A percentile compares a stretch with the other conserved stretches of the same genome.
phyloP scores from a whole-genome alignment of 1,140 invertebrate species.

The Eriosoma lanigerum region DNA sequence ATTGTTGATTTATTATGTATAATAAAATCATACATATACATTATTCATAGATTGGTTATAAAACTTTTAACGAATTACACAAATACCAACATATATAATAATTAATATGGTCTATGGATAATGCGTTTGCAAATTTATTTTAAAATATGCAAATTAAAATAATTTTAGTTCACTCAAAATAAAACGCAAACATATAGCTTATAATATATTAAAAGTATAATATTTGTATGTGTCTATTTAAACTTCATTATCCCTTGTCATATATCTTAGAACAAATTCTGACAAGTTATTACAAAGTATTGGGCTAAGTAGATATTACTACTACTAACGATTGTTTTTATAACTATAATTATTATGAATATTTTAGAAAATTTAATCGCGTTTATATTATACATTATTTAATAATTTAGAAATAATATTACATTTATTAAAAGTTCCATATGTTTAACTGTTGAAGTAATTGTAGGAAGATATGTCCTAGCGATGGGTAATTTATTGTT shows the following conservation, averaged over 20 bases:
- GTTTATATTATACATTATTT: no score
- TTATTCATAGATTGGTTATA: not conserved
- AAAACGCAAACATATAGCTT: no score
- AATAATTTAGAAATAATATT: no score
- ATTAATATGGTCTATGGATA: no score
- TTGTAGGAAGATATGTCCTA: no score
- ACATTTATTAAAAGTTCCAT: no score
- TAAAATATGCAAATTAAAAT: not conserved
- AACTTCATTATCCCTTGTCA: slow-evolving; percentile 23
- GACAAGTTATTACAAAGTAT: not conserved
- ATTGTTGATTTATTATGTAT: no score
- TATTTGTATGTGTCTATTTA: slow-evolving; percentile 6
- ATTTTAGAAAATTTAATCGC: not conserved
- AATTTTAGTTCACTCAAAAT: not conserved
- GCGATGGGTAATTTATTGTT: no score
- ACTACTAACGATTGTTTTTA: not conserved
- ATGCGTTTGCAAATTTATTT: not conserved
- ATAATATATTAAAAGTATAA: not conserved
- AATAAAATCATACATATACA: not conserved
- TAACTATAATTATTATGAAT: no score
- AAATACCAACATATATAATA: no score
- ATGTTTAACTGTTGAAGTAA: no score
- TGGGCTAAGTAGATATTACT: no score
- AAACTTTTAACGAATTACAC: not conserved
- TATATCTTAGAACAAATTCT: not conserved